Evolutionary conservation across 2,113 vertebrate genomes (phyloP).

Genomic region (Limnothrissa miodon): DNA sequence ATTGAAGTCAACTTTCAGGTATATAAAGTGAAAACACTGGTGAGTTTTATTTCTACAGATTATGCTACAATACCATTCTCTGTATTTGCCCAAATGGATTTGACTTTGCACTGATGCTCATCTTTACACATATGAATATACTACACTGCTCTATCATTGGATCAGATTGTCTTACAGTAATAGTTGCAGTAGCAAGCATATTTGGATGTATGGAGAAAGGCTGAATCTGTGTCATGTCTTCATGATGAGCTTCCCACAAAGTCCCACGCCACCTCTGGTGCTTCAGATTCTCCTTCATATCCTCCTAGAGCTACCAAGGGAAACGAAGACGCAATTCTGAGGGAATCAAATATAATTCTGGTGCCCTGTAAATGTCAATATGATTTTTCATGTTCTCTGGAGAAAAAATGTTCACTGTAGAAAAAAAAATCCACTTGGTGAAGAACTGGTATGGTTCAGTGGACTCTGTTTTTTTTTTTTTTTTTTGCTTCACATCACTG

Average conservation of each 20-base stretch:
- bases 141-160: neutral
- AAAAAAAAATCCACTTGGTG: neutral
- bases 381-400: neutral
- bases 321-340: neutral
- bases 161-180: neutral
- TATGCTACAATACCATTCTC: neutral
- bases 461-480: conserved; percentile 21
- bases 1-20: neutral
- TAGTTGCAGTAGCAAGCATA: neutral
- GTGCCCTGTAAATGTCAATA: neutral
- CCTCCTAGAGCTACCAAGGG: neutral
- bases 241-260: neutral
- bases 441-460: neutral
- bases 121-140: neutral
- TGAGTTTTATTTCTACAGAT: neutral
- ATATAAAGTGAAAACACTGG: neutral
- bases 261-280: neutral
- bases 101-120: neutral
- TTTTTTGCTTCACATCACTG: conserved; percentile 25
- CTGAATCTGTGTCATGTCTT: neutral
- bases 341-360: neutral
- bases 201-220: neutral
- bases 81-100: neutral
- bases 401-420: neutral
- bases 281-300: neutral